Evolutionary conservation across 2,888 invertebrate genomes (phyloP), one percentile per base, ranked within the genome.

Genomic region (Pachymerium ferrugineum): DNA sequence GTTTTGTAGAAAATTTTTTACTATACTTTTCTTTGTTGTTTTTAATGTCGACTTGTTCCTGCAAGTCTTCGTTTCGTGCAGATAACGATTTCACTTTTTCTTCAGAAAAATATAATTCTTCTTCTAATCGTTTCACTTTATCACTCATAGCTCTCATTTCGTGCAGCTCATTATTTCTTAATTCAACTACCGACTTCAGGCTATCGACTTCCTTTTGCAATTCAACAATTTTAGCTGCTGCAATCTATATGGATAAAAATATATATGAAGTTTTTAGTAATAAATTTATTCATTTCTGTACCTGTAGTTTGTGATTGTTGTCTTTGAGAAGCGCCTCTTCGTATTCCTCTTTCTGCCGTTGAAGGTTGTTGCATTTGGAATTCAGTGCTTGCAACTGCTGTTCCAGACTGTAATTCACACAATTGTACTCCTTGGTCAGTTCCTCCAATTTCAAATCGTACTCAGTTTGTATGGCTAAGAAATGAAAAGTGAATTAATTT

Each of bases 61-160:
- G 88, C 74, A 96, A 84, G 83, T 97, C 95, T 82, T 95, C 95
- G 73, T 92, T 90, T 75, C 92, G 88, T 75, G 94, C 92, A 72
- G 91, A 88, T 33, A 94, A 86, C 0, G 89, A 85, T 25, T 89
- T 88, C n/a, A 90, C 88, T 77, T 89, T 90, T 35, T 91, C 89
- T 81, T 90, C 87, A 0, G 90, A 86, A 0, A 86, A 85, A 22
- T 88, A 88, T 77, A 94, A 86, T 74, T 89, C 87, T 79, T 92
- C 92, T 14, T 90, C 88, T 80, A 91, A 90, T 30, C 88, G 87
- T 54, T 87, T 84, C 73, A 91, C 85, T 78, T 90, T 89, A 54
- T 78, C 77, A 73, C 82, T 83, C 75, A 80, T 78, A 89, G 76
- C 79, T 74, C 83, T 87, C 70, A 96, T 84, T 19, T 91, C 88